Conservation (phyloP, 1,140 invertebrate genomes). For the Gryon sp. region DNA sequence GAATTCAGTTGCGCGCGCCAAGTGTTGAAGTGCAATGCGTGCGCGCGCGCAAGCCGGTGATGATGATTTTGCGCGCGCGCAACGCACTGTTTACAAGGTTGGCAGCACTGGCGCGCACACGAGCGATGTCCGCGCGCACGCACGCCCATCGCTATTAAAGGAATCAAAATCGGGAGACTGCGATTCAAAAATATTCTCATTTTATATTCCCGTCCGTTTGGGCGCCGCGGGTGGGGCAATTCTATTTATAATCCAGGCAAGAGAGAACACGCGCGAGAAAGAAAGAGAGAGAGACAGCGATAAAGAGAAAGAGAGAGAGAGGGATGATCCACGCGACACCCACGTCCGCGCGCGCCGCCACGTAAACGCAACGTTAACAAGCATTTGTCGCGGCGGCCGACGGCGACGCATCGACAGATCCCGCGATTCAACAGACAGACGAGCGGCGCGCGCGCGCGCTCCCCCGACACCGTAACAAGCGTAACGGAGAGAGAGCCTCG, state of each 20-base stretch:
- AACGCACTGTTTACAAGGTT: too few relatives aligned
- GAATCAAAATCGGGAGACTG: slow-evolving; percentile 67
- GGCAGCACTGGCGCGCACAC: slow-evolving; percentile 54
- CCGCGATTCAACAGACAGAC: slow-evolving; percentile 2
- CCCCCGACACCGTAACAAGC: slow-evolving; percentile 5
- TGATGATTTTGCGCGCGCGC: not conserved
- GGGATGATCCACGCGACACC: slow-evolving; percentile 76
- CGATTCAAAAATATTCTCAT: slow-evolving; percentile 76
- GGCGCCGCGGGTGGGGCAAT: slow-evolving; percentile 68
- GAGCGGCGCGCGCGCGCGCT: slow-evolving; percentile 19
- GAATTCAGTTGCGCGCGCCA: too few relatives aligned
- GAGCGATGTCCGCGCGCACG: slow-evolving; percentile 24
- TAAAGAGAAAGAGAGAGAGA: too few relatives aligned
- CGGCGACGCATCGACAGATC: slow-evolving; percentile 18
- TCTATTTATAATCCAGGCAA: slow-evolving; percentile 76
- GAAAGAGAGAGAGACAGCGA: too few relatives aligned
- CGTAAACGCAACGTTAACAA: slow-evolving; percentile 66
- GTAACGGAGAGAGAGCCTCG: not conserved
- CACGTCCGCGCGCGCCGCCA: slow-evolving; percentile 69
- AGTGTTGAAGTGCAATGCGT: too few relatives aligned
- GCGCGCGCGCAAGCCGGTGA: too few relatives aligned
- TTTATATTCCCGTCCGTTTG: slow-evolving; percentile 72
- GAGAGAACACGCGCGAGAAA: slow-evolving; percentile 50
- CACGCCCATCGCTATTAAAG: slow-evolving; percentile 65
- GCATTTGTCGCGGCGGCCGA: slow-evolving; percentile 21